Evolutionary conservation across 2,888 invertebrate genomes (phyloP).

Genomic region (Mythimna loreyi): DNA sequence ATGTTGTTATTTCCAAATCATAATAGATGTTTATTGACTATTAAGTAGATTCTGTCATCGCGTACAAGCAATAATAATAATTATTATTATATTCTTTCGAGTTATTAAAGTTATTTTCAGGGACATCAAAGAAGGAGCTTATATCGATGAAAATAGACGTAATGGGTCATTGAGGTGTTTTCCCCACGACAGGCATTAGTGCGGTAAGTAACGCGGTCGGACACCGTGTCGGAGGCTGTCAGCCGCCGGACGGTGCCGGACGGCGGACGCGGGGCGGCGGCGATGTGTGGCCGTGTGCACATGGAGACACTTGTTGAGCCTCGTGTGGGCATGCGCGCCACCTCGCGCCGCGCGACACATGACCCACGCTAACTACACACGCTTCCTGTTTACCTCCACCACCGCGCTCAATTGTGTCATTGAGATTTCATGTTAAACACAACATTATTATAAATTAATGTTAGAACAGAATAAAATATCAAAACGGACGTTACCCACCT

Average conservation of each 20-base stretch:
- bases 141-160: constrained; percentile 33
- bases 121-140: constrained; percentile 31
- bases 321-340: constrained; percentile 79
- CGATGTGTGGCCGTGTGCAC: constrained; percentile 72
- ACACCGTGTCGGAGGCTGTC: constrained; percentile 61
- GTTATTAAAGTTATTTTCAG: constrained; percentile 32
- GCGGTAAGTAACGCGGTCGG: constrained; percentile 66
- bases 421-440: constrained; percentile 31
- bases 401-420: constrained; percentile 32
- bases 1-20: constrained; percentile 25
- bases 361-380: constrained; percentile 40
- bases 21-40: constrained; percentile 26
- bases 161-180: constrained; percentile 44
- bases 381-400: constrained; percentile 46
- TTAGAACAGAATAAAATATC: constrained; percentile 13
- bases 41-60: constrained; percentile 7
- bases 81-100: constrained; percentile 26
- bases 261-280: constrained; percentile 40
- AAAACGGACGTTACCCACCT: not conserved
- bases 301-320: constrained; percentile 88
- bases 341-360: constrained; percentile 62
- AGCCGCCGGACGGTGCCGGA: constrained; percentile 6
- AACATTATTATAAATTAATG: constrained; percentile 23
- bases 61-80: constrained; percentile 25
- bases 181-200: constrained; percentile 52